Evolutionary conservation across 2,888 invertebrate genomes (phyloP).

Genomic region (Tetranychus truncatus): DNA sequence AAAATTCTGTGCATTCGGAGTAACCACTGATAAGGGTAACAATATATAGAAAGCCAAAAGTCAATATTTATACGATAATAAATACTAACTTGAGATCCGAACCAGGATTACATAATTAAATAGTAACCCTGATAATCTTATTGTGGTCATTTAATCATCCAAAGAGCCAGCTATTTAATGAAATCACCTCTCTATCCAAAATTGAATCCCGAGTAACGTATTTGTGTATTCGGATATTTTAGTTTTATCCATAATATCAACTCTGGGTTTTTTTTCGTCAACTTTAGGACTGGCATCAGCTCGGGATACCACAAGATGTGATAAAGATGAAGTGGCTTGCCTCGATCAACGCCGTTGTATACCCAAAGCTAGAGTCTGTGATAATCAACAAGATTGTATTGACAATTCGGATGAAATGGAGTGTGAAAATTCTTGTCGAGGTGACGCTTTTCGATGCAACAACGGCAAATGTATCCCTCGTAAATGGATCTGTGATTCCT

Average conservation of each 20-base stretch:
- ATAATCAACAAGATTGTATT: slow-evolving; percentile 11
- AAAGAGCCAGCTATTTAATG: background rate
- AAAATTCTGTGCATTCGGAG: no score
- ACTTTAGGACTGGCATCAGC: background rate
- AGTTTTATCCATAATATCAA: background rate
- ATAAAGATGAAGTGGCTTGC: slow-evolving; percentile 8
- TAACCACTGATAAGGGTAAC: no score
- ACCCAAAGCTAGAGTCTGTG: background rate
- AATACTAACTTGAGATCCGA: no score
- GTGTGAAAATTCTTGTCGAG: slow-evolving; percentile 9
- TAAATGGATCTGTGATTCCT: slow-evolving; percentile 33
- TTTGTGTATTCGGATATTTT: background rate
- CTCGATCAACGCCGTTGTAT: slow-evolving; percentile 7
- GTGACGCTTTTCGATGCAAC: slow-evolving; percentile 3
- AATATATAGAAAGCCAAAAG: no score
- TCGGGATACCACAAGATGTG: background rate
- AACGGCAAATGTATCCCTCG: slow-evolving; percentile 1
- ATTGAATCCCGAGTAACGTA: background rate
- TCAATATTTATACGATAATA: no score
- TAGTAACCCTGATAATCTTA: no score
- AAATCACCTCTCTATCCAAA: background rate
- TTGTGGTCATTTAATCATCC: no score
- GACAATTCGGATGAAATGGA: slow-evolving; percentile 9
- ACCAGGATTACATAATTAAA: no score
- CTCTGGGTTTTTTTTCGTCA: no score